Percentiles rank a stretch among this genome's conserved stretches.
Evolutionary conservation across 2,888 invertebrate species (phyloP).

Genomic region (Phrixothrix hirtus): DNA sequence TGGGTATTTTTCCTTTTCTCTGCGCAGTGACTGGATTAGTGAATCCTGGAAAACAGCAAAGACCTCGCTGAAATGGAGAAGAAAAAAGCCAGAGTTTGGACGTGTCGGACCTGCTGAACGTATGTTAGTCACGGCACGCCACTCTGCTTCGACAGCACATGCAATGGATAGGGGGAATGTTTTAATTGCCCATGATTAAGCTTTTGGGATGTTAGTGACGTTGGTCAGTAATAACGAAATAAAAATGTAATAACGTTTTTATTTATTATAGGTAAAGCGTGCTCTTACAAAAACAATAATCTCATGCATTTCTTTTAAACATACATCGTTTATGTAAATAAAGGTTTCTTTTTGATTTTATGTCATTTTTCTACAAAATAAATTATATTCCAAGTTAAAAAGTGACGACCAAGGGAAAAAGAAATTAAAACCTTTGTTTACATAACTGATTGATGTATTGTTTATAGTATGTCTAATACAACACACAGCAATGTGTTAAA

Average conservation of each 20-base stretch:
- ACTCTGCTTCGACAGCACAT: conserved; percentile 52
- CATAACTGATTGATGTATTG: conserved; percentile 3
- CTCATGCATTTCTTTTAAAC: conserved; percentile 10
- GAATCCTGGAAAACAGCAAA: conserved; percentile 86
- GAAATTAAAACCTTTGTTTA: too few species aligned
- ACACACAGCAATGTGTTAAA: too few species aligned
- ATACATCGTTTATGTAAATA: too few species aligned
- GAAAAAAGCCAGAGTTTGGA: conserved; percentile 58
- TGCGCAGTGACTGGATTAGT: conserved; percentile 74
- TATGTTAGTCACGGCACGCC: conserved; percentile 60
- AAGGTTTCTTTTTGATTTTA: too few species aligned
- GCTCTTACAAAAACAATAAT: conserved; percentile 11
- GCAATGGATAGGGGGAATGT: conserved; percentile 15
- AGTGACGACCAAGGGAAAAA: too few species aligned
- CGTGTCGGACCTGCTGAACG: conserved; percentile 55
- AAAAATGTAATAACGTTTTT: conserved; percentile 10
- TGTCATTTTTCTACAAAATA: too few species aligned
- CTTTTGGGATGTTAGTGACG: conserved; percentile 16
- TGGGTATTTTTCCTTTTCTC: conserved; percentile 77
- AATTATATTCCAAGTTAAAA: too few species aligned
- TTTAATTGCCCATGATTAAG: conserved; percentile 16
- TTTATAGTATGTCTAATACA: conserved; percentile 3
- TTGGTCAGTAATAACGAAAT: conserved; percentile 17
- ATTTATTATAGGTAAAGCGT: conserved; percentile 20
- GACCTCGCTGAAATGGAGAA: conserved; percentile 74